phyloP scores from a whole-genome alignment of 2,888 invertebrate species.

The Boloria euphrosyne region DNA sequence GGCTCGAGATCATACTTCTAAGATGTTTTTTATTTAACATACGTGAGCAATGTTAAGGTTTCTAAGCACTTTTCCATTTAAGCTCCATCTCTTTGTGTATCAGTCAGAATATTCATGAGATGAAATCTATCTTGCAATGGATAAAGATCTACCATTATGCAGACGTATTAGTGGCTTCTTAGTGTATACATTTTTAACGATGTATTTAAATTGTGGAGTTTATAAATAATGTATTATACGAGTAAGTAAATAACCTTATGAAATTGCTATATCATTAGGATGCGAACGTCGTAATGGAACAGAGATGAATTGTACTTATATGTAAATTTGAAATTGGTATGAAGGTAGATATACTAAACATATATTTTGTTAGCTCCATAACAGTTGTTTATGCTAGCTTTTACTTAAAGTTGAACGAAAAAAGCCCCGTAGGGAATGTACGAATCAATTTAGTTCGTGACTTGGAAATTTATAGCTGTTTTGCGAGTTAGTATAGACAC shows the following conservation, averaged over 20 bases:
- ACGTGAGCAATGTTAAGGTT: too few species aligned
- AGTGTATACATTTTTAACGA: too few species aligned
- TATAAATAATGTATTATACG: too few species aligned
- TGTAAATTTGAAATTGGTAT: not conserved
- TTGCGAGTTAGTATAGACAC: slow-evolving; percentile 6
- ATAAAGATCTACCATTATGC: too few species aligned
- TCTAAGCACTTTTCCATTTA: not conserved
- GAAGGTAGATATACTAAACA: not conserved
- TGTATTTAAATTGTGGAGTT: too few species aligned
- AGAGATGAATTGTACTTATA: slow-evolving; percentile 2
- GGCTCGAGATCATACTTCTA: too few species aligned
- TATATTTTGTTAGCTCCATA: slow-evolving; percentile 1
- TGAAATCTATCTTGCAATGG: not conserved
- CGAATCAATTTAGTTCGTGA: slow-evolving; percentile 22
- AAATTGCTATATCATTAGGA: not conserved
- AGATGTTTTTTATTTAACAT: too few species aligned
- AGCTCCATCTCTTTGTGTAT: not conserved
- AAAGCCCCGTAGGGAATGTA: slow-evolving; percentile 6
- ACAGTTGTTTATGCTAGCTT: slow-evolving; percentile 16
- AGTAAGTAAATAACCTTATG: too few species aligned
- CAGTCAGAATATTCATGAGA: not conserved
- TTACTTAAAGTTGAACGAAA: slow-evolving; percentile 5
- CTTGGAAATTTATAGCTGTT: slow-evolving; percentile 3
- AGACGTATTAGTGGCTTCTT: too few species aligned
- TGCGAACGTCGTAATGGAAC: slow-evolving; percentile 6